These are phyloP conservation scores for Scomber japonicus DNA, from an alignment of 2,113 vertebrate genomes.

Conservation along the genomic window DNA sequence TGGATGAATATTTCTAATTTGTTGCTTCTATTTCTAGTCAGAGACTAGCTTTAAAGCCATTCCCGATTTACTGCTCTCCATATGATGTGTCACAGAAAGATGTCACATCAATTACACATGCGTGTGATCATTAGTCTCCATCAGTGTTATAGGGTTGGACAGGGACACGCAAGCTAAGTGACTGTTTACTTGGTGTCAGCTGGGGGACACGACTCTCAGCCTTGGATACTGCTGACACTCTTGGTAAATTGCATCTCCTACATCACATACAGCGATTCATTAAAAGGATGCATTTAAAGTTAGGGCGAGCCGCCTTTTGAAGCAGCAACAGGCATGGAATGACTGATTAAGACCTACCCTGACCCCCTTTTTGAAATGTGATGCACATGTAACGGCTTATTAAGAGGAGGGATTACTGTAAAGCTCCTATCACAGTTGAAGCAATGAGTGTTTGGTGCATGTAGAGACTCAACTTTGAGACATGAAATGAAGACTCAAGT, in stretches of 20 bases:
- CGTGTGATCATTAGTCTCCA: constrained; percentile 69
- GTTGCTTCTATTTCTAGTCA: constrained; percentile 29
- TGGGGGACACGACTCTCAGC: constrained; percentile 56
- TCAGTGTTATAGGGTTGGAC: constrained; percentile 61
- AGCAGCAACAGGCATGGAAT: constrained; percentile 28
- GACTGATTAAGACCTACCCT: constrained; percentile 55
- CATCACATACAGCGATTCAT: constrained; percentile 26
- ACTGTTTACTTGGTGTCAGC: constrained; percentile 71
- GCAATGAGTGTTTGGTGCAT: constrained; percentile 24
- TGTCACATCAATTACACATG: constrained; percentile 70
- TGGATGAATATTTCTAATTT: constrained; percentile 46
- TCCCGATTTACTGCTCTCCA: constrained; percentile 38
- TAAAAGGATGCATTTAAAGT: constrained; percentile 44
- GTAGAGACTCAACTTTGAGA: constrained; percentile 32
- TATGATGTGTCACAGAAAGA: constrained; percentile 44
- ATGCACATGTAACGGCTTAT: constrained; percentile 51
- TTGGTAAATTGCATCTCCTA: constrained; percentile 55
- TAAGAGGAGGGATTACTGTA: constrained; percentile 66
- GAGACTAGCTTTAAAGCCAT: constrained; percentile 9
- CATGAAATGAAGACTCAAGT: constrained; percentile 31
- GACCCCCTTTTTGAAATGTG: constrained; percentile 33
- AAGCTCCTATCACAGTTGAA: constrained; percentile 42
- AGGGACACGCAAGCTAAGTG: constrained; percentile 62
- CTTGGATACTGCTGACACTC: constrained; percentile 47
- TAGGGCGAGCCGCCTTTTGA: constrained; percentile 18